These are phyloP conservation scores for Achatina immaculata DNA, from an alignment of 1,140 invertebrate species.

Conservation along the genomic window DNA sequence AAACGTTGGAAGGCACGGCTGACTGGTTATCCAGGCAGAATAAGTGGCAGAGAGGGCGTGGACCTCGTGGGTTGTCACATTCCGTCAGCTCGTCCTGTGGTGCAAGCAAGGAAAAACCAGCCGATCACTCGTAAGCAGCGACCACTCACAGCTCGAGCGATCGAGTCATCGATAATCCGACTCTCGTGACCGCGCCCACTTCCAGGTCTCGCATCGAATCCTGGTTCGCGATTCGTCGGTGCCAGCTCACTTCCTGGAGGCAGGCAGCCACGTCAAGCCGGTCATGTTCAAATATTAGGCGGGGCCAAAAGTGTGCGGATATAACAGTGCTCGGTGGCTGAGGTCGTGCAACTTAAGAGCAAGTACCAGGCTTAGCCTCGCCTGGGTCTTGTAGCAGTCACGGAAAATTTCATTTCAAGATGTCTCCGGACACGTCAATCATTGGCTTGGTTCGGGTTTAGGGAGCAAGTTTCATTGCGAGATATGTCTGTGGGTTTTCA, in stretches of 20 bases:
- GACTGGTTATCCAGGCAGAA: background rate
- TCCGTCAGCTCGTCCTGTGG: background rate
- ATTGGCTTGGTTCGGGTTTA: background rate
- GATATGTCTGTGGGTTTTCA: too few species aligned
- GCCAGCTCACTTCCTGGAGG: background rate
- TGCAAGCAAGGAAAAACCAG: too few species aligned
- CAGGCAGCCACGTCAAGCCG: background rate
- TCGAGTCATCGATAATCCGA: constrained; percentile 17
- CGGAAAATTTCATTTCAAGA: background rate
- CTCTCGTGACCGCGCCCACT: background rate
- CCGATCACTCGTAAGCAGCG: background rate
- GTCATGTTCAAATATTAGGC: background rate
- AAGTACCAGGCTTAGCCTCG: background rate
- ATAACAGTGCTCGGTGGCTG: background rate
- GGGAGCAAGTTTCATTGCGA: too few species aligned
- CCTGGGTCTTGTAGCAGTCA: background rate
- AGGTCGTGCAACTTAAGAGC: background rate
- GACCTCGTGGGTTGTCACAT: too few species aligned
- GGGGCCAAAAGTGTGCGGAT: background rate
- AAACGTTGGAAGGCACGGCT: background rate
- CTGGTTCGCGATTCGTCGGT: background rate
- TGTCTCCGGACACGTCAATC: background rate
- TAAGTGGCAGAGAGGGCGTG: background rate
- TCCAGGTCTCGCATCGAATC: background rate
- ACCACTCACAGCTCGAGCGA: background rate